Evolutionary conservation across 1,140 invertebrate genomes (phyloP).

Genomic region (Aphaenogaster floridana): DNA sequence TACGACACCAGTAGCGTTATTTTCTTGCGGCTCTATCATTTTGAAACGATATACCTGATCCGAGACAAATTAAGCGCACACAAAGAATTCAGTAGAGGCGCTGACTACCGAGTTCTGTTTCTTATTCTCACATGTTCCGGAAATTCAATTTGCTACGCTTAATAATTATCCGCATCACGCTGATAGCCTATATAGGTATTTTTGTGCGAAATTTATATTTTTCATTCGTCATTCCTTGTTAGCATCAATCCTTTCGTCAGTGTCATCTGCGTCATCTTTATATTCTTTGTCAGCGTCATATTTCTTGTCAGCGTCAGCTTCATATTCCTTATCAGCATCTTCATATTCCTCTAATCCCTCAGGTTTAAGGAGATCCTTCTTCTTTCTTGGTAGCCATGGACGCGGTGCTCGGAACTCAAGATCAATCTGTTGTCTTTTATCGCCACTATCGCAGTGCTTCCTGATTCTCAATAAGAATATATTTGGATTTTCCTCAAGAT

Average conservation of each 20-base stretch:
- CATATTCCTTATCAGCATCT: neutral
- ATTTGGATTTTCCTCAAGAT: constrained; percentile 82
- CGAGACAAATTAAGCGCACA: constrained; percentile 62
- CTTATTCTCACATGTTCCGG: neutral
- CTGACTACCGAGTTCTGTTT: constrained; percentile 31
- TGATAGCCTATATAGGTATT: neutral
- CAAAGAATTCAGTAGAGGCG: constrained; percentile 8
- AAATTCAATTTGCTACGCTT: constrained; percentile 40
- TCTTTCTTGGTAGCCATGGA: constrained; percentile 76
- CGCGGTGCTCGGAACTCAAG: constrained; percentile 81
- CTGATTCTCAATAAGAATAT: constrained; percentile 81
- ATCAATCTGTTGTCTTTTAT: constrained; percentile 79
- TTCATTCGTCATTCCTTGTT: neutral
- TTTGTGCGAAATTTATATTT: constrained; percentile 14
- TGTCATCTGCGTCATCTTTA: neutral
- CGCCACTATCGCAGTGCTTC: constrained; percentile 70
- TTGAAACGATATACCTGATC: constrained; percentile 38
- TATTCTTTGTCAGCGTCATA: neutral
- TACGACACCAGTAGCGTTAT: constrained; percentile 63
- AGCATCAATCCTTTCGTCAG: neutral
- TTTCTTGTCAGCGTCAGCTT: neutral
- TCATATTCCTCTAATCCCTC: neutral
- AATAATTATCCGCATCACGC: constrained; percentile 26
- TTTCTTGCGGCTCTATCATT: constrained; percentile 34
- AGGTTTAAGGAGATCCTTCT: neutral